phyloP scores from a whole-genome alignment of 2,888 invertebrate genomes.

The Celastrina argiolus region DNA sequence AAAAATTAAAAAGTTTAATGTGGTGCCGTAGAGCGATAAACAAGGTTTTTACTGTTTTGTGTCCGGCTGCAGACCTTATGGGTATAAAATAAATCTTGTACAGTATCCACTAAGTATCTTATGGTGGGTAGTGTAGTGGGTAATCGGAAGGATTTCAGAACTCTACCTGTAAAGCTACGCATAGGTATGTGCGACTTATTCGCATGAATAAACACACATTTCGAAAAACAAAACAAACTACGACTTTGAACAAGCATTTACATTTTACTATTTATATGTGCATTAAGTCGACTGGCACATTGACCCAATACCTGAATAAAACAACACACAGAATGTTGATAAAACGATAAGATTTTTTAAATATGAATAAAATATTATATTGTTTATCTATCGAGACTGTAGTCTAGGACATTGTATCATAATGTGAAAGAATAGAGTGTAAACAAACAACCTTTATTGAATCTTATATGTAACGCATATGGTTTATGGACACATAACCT shows the following conservation, averaged over 20 bases:
- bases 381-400: too few species aligned
- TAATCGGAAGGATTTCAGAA: background rate
- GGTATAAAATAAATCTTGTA: too few species aligned
- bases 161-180: background rate
- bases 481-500: too few species aligned
- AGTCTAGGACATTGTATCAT: too few species aligned
- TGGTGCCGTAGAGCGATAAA: too few species aligned
- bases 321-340: background rate
- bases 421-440: too few species aligned
- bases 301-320: slow-evolving; percentile 10
- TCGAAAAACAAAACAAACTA: background rate
- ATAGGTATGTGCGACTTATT: too few species aligned
- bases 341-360: slow-evolving; percentile 9
- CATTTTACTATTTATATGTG: slow-evolving; percentile 14
- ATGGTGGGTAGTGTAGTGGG: too few species aligned
- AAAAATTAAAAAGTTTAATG: too few species aligned
- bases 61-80: too few species aligned
- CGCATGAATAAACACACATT: background rate
- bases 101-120: too few species aligned
- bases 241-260: background rate
- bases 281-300: slow-evolving; percentile 8
- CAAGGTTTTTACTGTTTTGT: too few species aligned
- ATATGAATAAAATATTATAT: background rate
- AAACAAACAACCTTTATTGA: background rate
- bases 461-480: background rate